Base-by-base conservation (phyloP, 2,888 invertebrate genomes). In the Tholera decimalis region DNA sequence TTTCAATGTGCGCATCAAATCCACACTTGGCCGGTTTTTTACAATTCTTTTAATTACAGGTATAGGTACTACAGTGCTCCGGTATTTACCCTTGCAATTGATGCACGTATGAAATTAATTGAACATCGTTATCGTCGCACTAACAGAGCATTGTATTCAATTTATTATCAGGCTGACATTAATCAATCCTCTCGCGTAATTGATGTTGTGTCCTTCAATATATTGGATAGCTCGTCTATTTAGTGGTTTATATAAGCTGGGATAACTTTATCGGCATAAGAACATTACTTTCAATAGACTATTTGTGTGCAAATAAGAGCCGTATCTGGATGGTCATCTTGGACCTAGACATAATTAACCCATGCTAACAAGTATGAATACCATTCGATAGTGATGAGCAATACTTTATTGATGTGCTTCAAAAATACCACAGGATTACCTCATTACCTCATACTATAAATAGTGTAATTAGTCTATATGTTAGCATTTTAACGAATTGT, bases 401-500 rank as follows among this genome's bases (percentile, higher is more conserved):
- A 49, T 57, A 39, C 54, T 57, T 57, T 46, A 51, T 55, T 18
- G 30, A 70, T 51, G 24, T 46, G 41, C 30, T 39, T 44, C 39
- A 44, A 62, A 77, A 63, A 72, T 72, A 47, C 28, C 35, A 44
- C 41, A 43, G 18, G 11, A 44, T 58, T 39, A 41, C 54, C 50
- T 50, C 51, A 44, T 58, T 39, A 41, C 54, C 50, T 50, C 51
- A 62, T 49, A n/a, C 24, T 30, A 44, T 37, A 43, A 49, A 56
- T 62, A 72, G 13, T 67, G 73, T 61, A 70, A 79, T 74, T 64
- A 59, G 55, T 73, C 65, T 56, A 49, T 39, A 50, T 77, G 67
- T 78, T 65, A 73, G 58, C 66, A 65, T 73, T 78, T 73, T 58
- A 63, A 69, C 51, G 47, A 54, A 57, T 61, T 76, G 80, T 81